Percentiles rank a stretch among this genome's conserved stretches.
phyloP scores from a whole-genome alignment of 1,140 invertebrate genomes.

The Tetragonula clypearis region DNA sequence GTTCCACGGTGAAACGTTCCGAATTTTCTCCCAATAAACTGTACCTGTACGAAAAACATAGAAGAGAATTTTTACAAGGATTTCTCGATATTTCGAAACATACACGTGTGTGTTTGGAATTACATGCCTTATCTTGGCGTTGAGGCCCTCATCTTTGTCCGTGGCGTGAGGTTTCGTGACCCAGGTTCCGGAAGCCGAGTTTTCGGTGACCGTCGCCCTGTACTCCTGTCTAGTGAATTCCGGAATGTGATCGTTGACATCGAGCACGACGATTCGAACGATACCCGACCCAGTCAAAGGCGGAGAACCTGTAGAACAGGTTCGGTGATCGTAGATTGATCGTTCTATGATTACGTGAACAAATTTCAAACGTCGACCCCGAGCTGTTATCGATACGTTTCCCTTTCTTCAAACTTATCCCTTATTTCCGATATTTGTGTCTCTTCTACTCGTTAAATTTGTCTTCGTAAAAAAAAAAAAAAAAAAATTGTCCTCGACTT shows the following conservation, averaged over 20 bases:
- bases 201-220: constrained; percentile 89
- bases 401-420: not conserved
- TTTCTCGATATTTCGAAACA: not conserved
- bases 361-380: not conserved
- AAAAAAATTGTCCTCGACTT: no score
- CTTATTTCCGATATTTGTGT: not conserved
- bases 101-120: not conserved
- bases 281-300: constrained; percentile 93
- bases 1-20: constrained; percentile 88
- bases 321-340: constrained; percentile 56
- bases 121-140: constrained; percentile 89
- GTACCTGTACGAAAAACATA: constrained; percentile 81
- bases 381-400: not conserved
- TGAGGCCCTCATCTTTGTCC: constrained; percentile 92
- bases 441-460: no score
- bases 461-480: no score
- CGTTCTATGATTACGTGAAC: constrained; percentile 32
- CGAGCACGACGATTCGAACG: constrained; percentile 93
- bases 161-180: constrained; percentile 88
- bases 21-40: constrained; percentile 90
- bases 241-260: constrained; percentile 96
- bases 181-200: constrained; percentile 87
- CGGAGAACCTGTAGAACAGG: constrained; percentile 88
- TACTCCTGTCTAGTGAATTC: constrained; percentile 91
- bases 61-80: no score